phyloP scores from a whole-genome alignment of 2,113 vertebrate genomes.

The Ellobius talpinus region DNA sequence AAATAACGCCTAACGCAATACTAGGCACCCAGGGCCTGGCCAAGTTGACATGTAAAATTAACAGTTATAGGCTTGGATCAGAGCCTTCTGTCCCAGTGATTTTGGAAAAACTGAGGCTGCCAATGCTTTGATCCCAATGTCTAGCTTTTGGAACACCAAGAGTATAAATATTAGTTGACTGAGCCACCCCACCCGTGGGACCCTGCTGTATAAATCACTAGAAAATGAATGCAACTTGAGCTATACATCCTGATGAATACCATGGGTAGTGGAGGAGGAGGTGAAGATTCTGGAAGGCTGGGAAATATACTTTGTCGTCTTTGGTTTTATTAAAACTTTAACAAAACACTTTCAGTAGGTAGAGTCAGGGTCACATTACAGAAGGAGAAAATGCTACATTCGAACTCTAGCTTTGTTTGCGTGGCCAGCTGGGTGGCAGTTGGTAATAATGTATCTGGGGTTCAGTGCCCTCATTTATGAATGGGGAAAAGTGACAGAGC shows the following conservation, averaged over 20 bases:
- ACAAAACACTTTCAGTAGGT: background rate
- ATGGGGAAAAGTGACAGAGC: background rate
- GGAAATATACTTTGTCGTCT: background rate
- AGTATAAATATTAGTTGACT: background rate
- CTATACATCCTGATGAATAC: background rate
- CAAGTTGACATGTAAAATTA: background rate
- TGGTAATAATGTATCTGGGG: background rate
- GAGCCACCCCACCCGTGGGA: background rate
- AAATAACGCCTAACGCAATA: background rate
- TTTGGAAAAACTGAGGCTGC: background rate
- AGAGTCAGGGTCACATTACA: background rate
- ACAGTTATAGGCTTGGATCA: background rate
- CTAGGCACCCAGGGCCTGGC: background rate
- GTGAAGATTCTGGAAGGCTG: background rate
- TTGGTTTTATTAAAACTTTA: slow-evolving; percentile 23
- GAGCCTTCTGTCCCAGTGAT: background rate
- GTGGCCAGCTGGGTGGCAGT: background rate
- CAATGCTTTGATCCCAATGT: background rate
- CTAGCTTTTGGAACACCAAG: background rate
- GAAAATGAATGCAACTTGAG: too few relatives aligned
- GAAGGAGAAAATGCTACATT: background rate
- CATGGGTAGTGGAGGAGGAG: background rate
- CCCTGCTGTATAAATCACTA: background rate
- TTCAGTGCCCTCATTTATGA: background rate
- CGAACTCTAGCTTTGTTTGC: background rate